Percentiles rank a stretch among this genome's conserved stretches.
Conservation (phyloP, 2,113 vertebrate species). For the Pituophis catenifer region DNA sequence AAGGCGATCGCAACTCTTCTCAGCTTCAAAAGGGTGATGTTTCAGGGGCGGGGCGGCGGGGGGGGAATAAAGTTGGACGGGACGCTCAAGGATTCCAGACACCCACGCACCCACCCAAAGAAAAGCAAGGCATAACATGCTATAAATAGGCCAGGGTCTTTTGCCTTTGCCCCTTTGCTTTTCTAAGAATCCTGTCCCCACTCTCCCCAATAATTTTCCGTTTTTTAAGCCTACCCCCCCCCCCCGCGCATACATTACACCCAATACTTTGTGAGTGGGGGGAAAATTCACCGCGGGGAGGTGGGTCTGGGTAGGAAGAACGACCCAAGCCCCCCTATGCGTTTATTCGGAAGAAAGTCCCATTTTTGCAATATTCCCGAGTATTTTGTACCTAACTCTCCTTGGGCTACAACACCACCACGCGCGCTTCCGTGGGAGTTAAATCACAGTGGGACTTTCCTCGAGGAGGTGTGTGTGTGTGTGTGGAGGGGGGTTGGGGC, state of each 20-base stretch:
- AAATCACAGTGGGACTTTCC: not conserved
- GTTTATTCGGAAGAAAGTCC: not conserved
- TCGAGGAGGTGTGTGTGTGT: not conserved
- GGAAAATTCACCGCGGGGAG: no score
- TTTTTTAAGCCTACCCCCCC: not conserved
- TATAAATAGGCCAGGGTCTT: not conserved
- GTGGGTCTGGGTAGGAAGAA: not conserved
- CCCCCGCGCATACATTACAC: not conserved
- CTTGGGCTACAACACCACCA: not conserved
- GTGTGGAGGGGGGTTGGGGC: not conserved
- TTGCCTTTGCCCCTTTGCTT: not conserved
- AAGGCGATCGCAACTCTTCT: not conserved
- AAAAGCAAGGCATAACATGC: not conserved
- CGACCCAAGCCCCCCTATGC: not conserved
- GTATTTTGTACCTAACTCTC: not conserved
- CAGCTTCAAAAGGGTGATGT: not conserved
- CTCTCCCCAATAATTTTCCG: not conserved
- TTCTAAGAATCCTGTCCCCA: not conserved
- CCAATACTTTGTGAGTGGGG: not conserved
- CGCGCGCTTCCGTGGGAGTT: not conserved
- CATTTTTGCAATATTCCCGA: not conserved
- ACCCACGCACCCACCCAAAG: fast-evolving
- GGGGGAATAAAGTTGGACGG: not conserved
- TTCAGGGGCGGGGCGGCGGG: not conserved
- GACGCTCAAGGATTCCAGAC: not conserved